phyloP scores from a whole-genome alignment of 1,140 invertebrate species.

The Dendroctonus valens region DNA sequence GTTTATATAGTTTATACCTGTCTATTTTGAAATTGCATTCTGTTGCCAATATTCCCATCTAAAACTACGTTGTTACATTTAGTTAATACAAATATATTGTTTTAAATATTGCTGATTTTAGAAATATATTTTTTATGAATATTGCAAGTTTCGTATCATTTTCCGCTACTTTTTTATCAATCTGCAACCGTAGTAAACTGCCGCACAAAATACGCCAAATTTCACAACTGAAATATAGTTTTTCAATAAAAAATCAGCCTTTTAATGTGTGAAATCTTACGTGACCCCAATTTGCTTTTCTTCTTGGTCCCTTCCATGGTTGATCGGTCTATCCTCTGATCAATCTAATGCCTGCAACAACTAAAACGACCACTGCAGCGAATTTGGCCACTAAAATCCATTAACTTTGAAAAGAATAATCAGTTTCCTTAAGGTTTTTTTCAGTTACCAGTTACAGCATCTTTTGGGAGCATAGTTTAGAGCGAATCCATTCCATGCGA shows the following conservation, averaged over 20 bases:
- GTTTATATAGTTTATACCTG: constrained; percentile 4
- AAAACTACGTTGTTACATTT: neutral
- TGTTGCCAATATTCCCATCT: neutral
- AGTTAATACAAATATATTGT: constrained; percentile 4
- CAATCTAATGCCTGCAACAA: constrained; percentile 12
- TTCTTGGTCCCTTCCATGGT: constrained; percentile 20
- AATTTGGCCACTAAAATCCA: constrained; percentile 18
- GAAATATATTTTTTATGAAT: constrained; percentile 1
- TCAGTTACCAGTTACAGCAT: constrained; percentile 1
- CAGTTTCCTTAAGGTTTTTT: neutral
- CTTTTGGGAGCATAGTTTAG: constrained; percentile 2
- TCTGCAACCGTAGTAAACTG: constrained; percentile 20
- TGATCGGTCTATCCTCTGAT: constrained; percentile 7
- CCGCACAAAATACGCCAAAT: constrained; percentile 13
- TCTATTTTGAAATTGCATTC: neutral
- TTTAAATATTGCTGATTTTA: constrained; percentile 3
- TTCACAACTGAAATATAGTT: constrained; percentile 18
- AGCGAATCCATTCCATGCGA: too few species aligned
- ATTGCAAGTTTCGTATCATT: neutral
- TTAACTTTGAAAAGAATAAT: neutral
- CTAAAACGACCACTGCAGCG: constrained; percentile 8
- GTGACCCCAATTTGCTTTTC: constrained; percentile 10
- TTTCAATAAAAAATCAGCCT: neutral
- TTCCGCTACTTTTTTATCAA: constrained; percentile 16
- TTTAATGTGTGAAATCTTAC: constrained; percentile 4